Base-by-base conservation (phyloP, 2,888 invertebrate genomes). In the Drosophila crucigera region DNA sequence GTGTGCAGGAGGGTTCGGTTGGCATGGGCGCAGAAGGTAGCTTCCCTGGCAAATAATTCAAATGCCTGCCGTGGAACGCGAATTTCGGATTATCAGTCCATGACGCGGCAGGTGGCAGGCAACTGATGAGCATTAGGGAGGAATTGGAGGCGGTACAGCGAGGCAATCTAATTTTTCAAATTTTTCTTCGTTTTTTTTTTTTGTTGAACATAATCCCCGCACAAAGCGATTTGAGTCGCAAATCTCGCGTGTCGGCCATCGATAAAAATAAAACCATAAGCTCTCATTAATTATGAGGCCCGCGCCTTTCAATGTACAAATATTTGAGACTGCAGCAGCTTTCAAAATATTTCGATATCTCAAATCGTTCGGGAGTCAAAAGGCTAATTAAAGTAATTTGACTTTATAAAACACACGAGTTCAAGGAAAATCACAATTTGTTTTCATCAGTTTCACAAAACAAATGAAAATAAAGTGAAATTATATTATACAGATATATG, bases 21-120 rank as follows among this genome's bases (percentile, higher is more conserved):
- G 7, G 14, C 41, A 7, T 9, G 22, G 28, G 16, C 25, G 14
- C 7, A 11, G 19, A 31, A n/a, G 25, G 47, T 22, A 6, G 16
- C 31, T 52, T 30, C 52, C 49, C 52, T 39, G 39, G 47, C 59
- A 62, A 73, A 69, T 76, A 76, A 62, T 62, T 76, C 70, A 50
- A 74, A 74, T 76, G 69, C 41, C 61, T 76, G 70, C 54, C 58
- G 10, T 72, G 75, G 55, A 68, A 76, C 50, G 70, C 63, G 56
- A 62, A 76, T 68, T 74, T 76, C 39, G 74, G 63, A 63, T 76
- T 76, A 74, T 76, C 77, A 76, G 76, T 31, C 75, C 75, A 60
- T 73, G 73, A 73, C 76, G 49, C 31, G 68, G 75, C 73, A 75
- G 73, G 63, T 64, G 72, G 75, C 37, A 56, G 28, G 55, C 14